Evolutionary conservation across 1,140 invertebrate species (phyloP).

Genomic region (Dendroctonus valens): DNA sequence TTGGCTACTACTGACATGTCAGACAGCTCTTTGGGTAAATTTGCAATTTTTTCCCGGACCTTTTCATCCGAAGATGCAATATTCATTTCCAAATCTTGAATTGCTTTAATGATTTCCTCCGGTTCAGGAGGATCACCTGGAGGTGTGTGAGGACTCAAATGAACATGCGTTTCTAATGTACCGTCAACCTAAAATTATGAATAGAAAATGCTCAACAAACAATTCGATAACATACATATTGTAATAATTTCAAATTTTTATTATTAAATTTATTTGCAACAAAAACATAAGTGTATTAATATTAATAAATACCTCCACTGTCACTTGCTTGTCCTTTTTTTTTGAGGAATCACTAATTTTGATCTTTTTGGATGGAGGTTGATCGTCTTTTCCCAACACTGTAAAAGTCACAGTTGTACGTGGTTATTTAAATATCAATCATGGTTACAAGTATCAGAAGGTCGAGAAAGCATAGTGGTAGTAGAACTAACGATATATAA

Average conservation of each 20-base stretch:
- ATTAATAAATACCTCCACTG: conserved; percentile 37
- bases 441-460: no score
- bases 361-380: conserved; percentile 51
- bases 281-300: no score
- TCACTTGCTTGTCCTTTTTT: conserved; percentile 47
- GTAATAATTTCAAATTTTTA: not conserved
- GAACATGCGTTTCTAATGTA: conserved; percentile 70
- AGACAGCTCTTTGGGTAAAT: conserved; percentile 89
- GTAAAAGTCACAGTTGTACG: not conserved
- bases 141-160: conserved; percentile 72
- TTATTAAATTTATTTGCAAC: conserved; percentile 1
- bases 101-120: conserved; percentile 79
- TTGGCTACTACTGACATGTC: conserved; percentile 83
- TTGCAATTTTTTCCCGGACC: conserved; percentile 89
- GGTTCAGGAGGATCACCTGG: conserved; percentile 83
- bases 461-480: no score
- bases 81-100: conserved; percentile 76
- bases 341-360: conserved; percentile 49
- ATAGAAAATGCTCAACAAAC: not conserved
- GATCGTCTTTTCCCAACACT: conserved; percentile 50
- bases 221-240: not conserved
- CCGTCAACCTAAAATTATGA: conserved; percentile 63
- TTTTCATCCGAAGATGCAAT: conserved; percentile 91
- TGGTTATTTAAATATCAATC: no score
- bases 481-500: no score